Evolutionary conservation across 1,140 invertebrate species (phyloP).

Genomic region (Augochlora pura): DNA sequence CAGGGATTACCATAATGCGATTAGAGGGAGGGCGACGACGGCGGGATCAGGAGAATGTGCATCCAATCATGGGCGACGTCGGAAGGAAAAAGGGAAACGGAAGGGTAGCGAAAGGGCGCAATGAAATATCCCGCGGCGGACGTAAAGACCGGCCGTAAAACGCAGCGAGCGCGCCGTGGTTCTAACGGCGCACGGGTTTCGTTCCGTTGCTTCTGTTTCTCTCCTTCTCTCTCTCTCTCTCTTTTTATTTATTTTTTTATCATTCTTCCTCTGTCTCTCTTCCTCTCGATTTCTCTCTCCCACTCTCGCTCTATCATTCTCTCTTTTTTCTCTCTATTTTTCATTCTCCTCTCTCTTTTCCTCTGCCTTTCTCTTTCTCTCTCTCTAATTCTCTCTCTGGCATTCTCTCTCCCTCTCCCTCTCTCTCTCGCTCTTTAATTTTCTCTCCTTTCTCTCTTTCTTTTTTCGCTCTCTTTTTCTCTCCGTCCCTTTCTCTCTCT

Average conservation of each 20-base stretch:
- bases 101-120: slow-evolving; percentile 16
- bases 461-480: slow-evolving; percentile 17
- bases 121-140: slow-evolving; percentile 51
- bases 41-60: slow-evolving; percentile 48
- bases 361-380: no score
- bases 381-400: no score
- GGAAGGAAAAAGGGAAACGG: slow-evolving; percentile 1
- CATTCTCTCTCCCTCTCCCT: neutral
- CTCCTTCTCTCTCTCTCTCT: neutral
- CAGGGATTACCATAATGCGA: slow-evolving; percentile 55
- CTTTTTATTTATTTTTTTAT: neutral
- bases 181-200: slow-evolving; percentile 53
- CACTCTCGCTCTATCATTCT: no score
- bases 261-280: no score
- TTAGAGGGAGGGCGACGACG: slow-evolving; percentile 39
- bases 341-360: no score
- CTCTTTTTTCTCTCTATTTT: neutral
- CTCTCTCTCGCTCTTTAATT: neutral
- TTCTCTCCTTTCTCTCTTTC: no score
- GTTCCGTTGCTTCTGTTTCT: neutral
- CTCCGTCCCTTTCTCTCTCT: neutral
- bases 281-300: no score
- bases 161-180: slow-evolving; percentile 46
- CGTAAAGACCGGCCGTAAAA: slow-evolving; percentile 60
- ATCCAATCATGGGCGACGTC: slow-evolving; percentile 44